These are phyloP conservation scores for Cyclophora punctaria DNA, from an alignment of 2,888 invertebrate genomes.

Conservation along the genomic window DNA sequence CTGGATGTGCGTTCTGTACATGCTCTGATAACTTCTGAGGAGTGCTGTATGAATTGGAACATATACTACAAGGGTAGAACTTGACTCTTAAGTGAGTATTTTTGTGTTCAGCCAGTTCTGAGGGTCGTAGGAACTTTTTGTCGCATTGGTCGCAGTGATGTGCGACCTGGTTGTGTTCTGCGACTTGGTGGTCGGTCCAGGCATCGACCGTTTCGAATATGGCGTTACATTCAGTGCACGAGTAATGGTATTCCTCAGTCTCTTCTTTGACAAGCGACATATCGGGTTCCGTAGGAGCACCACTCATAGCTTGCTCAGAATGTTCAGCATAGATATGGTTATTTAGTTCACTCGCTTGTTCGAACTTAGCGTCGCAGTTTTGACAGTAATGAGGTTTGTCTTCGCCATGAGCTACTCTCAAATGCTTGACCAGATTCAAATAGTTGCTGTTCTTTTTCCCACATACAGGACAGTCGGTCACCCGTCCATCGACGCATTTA, in stretches of 20 bases:
- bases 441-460: constrained; percentile 72
- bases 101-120: constrained; percentile 78
- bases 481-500: constrained; percentile 64
- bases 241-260: constrained; percentile 71
- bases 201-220: constrained; percentile 73
- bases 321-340: constrained; percentile 76
- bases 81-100: constrained; percentile 80
- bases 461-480: constrained; percentile 72
- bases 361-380: constrained; percentile 75
- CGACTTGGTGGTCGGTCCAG: constrained; percentile 75
- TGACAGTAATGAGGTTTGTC: constrained; percentile 74
- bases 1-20: constrained; percentile 67
- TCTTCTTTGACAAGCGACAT: constrained; percentile 68
- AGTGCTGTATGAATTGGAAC: constrained; percentile 77
- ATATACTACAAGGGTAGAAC: constrained; percentile 76
- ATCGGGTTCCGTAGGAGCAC: constrained; percentile 44
- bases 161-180: constrained; percentile 69
- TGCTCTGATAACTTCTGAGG: constrained; percentile 76
- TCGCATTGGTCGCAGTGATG: constrained; percentile 78
- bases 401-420: constrained; percentile 64
- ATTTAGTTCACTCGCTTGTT: constrained; percentile 71
- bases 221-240: constrained; percentile 77
- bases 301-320: constrained; percentile 58
- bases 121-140: constrained; percentile 75
- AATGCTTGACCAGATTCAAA: constrained; percentile 75